phyloP scores from a whole-genome alignment of 2,113 vertebrate genomes.

The Psophia crepitans region DNA sequence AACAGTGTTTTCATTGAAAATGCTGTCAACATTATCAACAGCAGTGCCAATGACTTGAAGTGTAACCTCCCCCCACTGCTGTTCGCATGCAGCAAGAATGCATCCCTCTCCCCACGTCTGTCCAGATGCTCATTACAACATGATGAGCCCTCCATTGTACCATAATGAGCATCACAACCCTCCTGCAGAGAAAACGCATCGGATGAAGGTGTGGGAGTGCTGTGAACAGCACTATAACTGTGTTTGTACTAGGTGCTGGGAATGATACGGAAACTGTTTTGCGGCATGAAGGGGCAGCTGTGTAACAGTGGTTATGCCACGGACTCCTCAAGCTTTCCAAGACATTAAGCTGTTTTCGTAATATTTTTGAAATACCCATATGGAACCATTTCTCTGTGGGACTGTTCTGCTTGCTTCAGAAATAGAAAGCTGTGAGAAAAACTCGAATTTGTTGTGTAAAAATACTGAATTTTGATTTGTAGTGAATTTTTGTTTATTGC shows the following conservation, averaged over 20 bases:
- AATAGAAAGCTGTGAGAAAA: background rate
- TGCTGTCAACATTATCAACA: background rate
- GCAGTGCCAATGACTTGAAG: background rate
- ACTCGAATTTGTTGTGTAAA: background rate
- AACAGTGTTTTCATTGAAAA: background rate
- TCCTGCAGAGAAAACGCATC: background rate
- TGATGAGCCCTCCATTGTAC: background rate
- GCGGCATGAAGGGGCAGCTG: background rate
- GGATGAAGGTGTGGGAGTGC: background rate
- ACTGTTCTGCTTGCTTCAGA: background rate
- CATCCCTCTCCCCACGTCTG: background rate
- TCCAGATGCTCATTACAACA: background rate
- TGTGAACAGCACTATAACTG: fast-evolving
- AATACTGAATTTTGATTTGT: background rate
- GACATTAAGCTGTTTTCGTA: background rate
- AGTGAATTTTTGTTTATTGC: background rate
- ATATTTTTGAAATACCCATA: background rate
- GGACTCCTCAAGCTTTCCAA: background rate
- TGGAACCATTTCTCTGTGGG: background rate
- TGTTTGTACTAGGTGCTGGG: background rate
- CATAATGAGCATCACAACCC: background rate
- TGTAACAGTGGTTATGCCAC: background rate
- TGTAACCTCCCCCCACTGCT: fast-evolving
- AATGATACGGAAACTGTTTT: background rate
- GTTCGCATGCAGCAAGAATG: background rate